phyloP scores from a whole-genome alignment of 2,113 vertebrate species.

The Pterocles burchelli region DNA sequence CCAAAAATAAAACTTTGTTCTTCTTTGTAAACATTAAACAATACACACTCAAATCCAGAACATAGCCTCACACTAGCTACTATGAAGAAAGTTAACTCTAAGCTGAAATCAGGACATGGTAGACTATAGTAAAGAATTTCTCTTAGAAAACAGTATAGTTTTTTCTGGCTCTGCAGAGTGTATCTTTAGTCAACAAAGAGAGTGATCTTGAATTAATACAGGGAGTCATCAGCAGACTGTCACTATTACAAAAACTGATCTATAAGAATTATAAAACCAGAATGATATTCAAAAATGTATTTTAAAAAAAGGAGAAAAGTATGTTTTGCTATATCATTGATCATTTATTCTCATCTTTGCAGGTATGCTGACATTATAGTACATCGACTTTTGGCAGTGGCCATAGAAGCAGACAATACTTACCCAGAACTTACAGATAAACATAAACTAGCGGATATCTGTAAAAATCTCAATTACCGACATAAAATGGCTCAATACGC shows the following conservation, averaged over 20 bases:
- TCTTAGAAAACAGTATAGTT: background rate
- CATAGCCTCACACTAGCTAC: no score
- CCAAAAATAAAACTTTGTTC: background rate
- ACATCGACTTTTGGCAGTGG: conserved; percentile 91
- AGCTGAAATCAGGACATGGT: background rate
- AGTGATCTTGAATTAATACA: background rate
- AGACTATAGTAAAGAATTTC: background rate
- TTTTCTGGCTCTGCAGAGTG: background rate
- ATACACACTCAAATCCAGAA: background rate
- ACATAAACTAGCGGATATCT: conserved; percentile 88
- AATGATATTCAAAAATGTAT: background rate
- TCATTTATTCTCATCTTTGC: background rate
- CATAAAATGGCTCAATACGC: conserved; percentile 99
- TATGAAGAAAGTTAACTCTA: no score
- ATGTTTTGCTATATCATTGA: background rate
- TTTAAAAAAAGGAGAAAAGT: background rate
- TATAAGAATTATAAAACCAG: background rate
- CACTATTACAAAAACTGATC: background rate
- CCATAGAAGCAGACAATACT: conserved; percentile 88
- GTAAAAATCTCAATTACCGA: conserved; percentile 95
- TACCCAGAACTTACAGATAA: conserved; percentile 95
- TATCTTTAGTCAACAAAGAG: background rate
- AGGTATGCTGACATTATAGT: conserved; percentile 97
- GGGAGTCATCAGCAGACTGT: background rate
- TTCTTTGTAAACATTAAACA: background rate